Conservation (phyloP, 2,888 invertebrate genomes). For the Orthosia incerta region DNA sequence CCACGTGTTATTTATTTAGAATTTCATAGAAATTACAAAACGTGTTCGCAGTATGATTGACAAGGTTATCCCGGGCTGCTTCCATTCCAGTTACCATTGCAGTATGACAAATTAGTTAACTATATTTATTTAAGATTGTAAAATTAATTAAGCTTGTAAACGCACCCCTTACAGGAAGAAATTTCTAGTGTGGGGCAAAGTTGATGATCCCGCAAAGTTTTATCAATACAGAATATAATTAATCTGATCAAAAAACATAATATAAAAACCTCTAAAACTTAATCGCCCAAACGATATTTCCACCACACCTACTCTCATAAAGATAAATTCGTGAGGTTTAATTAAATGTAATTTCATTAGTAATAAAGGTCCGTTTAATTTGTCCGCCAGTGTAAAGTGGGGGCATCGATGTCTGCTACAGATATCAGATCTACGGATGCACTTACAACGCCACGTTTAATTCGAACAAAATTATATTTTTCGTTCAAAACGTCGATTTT, state of each 20-base stretch:
- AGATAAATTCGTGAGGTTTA: slow-evolving; percentile 55
- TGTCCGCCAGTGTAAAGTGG: slow-evolving; percentile 49
- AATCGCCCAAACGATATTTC: slow-evolving; percentile 38
- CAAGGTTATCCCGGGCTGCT: neutral
- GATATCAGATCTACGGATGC: slow-evolving; percentile 57
- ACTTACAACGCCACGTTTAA: slow-evolving; percentile 45
- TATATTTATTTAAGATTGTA: too few relatives aligned
- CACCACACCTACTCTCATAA: slow-evolving; percentile 44
- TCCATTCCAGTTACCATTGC: neutral
- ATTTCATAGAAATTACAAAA: neutral
- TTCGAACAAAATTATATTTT: slow-evolving; percentile 46
- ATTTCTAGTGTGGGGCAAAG: too few relatives aligned
- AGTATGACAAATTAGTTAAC: neutral
- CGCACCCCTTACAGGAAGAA: too few relatives aligned
- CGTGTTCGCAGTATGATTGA: neutral
- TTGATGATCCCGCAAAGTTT: neutral
- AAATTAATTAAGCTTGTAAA: too few relatives aligned
- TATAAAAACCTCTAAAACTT: slow-evolving; percentile 46
- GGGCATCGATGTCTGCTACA: slow-evolving; percentile 56
- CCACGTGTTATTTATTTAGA: neutral
- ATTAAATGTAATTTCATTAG: slow-evolving; percentile 61
- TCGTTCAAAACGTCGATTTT: slow-evolving; percentile 31
- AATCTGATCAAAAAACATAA: slow-evolving; percentile 34
- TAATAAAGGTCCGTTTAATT: slow-evolving; percentile 61
- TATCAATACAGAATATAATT: slow-evolving; percentile 16